Percentiles rank a stretch among this genome's conserved stretches.
Conservation (phyloP, 2,888 invertebrate genomes). For the Nasonia oneida region DNA sequence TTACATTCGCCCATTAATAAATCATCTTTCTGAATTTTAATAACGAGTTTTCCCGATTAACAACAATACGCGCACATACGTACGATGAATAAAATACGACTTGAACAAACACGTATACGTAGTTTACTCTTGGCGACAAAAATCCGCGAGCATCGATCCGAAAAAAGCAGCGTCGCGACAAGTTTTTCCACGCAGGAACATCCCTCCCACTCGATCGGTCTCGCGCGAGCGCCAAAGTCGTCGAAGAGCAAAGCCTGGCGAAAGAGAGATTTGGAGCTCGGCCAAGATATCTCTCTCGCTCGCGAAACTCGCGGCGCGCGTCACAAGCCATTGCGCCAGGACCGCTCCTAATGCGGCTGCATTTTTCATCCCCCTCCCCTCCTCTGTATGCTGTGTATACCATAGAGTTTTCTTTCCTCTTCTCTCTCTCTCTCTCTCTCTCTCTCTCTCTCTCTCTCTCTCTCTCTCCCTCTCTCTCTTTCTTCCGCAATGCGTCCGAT, state of each 20-base stretch:
- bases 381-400: background rate
- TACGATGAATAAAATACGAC: background rate
- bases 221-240: conserved; percentile 65
- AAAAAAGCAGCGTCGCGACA: conserved; percentile 38
- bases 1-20: background rate
- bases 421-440: background rate
- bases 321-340: conserved; percentile 68
- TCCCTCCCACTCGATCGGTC: conserved; percentile 64
- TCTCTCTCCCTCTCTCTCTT: no score
- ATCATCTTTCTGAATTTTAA: background rate
- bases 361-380: conserved; percentile 62
- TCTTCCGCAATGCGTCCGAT: background rate
- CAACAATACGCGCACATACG: background rate
- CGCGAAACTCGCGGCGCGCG: conserved; percentile 62
- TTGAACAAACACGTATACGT: background rate
- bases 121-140: background rate
- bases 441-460: background rate
- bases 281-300: conserved; percentile 58
- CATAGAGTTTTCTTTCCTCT: background rate
- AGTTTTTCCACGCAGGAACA: conserved; percentile 34
- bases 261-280: conserved; percentile 71
- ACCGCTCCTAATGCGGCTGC: conserved; percentile 43
- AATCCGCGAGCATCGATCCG: background rate
- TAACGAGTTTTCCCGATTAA: background rate
- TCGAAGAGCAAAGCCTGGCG: conserved; percentile 63